Evolutionary conservation across 2,113 vertebrate genomes (phyloP).

Genomic region (Microtus montanus): DNA sequence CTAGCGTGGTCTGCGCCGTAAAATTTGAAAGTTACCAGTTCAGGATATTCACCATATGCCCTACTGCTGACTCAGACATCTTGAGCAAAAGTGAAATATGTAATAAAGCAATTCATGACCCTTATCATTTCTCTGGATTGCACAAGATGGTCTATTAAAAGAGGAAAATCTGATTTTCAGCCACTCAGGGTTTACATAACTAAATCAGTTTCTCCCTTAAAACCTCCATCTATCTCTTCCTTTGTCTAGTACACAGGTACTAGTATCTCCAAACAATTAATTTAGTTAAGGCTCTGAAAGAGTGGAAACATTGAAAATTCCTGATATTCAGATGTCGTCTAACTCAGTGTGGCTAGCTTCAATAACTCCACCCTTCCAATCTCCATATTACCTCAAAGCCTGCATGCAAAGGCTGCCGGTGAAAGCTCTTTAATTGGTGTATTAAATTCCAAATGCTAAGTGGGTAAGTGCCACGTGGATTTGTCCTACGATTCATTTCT

Average conservation of each 20-base stretch:
- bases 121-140: constrained; percentile 18
- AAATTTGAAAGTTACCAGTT: not conserved
- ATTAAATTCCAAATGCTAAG: constrained; percentile 15
- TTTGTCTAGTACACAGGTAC: not conserved
- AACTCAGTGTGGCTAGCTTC: not conserved
- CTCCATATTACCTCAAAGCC: not conserved
- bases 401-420: not conserved
- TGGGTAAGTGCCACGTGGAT: not conserved
- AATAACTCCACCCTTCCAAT: not conserved
- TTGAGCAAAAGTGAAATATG: not conserved
- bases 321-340: not conserved
- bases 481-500: not conserved
- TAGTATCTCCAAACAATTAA: not conserved
- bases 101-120: constrained; percentile 24
- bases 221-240: not conserved
- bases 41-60: not conserved
- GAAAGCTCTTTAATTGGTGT: not conserved
- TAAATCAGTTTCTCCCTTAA: constrained; percentile 51
- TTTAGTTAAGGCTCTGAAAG: not conserved
- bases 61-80: constrained; percentile 27
- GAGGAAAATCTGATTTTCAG: constrained; percentile 22
- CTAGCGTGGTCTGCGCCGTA: not conserved
- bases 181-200: constrained; percentile 40
- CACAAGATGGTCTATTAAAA: constrained; percentile 5
- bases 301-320: not conserved